phyloP scores from a whole-genome alignment of 2,888 invertebrate genomes.

The Anagyrus pseudococci region DNA sequence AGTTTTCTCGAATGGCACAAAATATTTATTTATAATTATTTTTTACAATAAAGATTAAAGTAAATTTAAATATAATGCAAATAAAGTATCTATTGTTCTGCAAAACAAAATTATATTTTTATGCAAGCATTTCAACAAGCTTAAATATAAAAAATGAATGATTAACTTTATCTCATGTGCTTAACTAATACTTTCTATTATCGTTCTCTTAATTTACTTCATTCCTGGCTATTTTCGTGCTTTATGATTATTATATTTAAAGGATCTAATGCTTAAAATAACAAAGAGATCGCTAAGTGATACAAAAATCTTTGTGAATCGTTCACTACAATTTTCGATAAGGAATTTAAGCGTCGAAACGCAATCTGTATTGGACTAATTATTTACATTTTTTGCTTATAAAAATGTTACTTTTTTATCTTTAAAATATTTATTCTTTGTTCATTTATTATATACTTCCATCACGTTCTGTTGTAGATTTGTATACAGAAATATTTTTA shows the following conservation, averaged over 20 bases:
- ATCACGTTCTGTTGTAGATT: no score
- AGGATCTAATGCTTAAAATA: constrained; percentile 34
- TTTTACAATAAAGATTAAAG: constrained; percentile 15
- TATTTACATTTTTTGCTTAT: constrained; percentile 9
- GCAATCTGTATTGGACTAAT: constrained; percentile 23
- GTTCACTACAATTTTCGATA: constrained; percentile 24
- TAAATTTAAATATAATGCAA: constrained; percentile 22
- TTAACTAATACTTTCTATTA: constrained; percentile 32
- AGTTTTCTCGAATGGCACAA: constrained; percentile 37
- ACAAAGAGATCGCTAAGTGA: constrained; percentile 35
- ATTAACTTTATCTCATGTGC: constrained; percentile 18
- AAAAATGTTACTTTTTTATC: background rate
- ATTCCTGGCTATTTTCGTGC: constrained; percentile 13
- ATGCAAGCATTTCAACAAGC: constrained; percentile 29
- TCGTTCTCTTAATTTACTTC: constrained; percentile 24
- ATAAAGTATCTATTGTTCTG: constrained; percentile 25
- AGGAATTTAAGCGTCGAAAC: constrained; percentile 24
- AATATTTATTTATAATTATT: constrained; percentile 17
- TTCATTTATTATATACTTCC: no score
- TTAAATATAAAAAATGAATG: constrained; percentile 22
- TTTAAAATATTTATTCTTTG: background rate
- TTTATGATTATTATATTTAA: constrained; percentile 25
- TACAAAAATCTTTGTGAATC: constrained; percentile 30
- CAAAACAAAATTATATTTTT: constrained; percentile 30
- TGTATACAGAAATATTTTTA: no score